A percentile compares a stretch with the other conserved stretches of the same genome.
Evolutionary conservation across 2,113 vertebrate genomes (phyloP).

Genomic region (Dicrurus megarhynchus): DNA sequence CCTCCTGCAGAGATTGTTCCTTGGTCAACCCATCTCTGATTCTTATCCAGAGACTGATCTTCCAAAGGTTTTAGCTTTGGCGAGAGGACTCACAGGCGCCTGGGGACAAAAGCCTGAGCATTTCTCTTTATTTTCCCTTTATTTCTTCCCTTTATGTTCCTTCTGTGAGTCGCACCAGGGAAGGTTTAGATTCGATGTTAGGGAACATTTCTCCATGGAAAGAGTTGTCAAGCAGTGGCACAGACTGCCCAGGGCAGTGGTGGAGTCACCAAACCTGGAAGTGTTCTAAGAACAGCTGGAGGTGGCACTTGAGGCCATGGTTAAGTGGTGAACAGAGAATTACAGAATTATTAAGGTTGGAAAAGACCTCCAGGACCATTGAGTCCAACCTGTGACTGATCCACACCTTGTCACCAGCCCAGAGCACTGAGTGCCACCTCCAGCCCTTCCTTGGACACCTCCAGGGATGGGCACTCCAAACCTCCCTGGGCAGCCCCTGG

Average conservation of each 20-base stretch:
- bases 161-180: background rate
- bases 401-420: background rate
- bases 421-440: background rate
- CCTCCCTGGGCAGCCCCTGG: background rate
- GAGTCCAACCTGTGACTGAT: fast-evolving
- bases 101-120: background rate
- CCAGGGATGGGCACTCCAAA: background rate
- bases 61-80: background rate
- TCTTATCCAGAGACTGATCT: background rate
- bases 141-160: background rate
- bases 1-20: background rate
- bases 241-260: background rate
- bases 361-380: background rate
- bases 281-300: background rate
- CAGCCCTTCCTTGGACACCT: background rate
- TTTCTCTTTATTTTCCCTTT: background rate
- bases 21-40: background rate
- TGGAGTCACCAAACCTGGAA: background rate
- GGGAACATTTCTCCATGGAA: background rate
- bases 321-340: background rate
- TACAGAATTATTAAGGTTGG: background rate
- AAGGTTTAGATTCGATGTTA: background rate
- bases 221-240: background rate
- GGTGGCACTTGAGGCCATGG: background rate
- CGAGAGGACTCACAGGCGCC: background rate